phyloP scores from a whole-genome alignment of 2,113 vertebrate species.

The Etia nguti region DNA sequence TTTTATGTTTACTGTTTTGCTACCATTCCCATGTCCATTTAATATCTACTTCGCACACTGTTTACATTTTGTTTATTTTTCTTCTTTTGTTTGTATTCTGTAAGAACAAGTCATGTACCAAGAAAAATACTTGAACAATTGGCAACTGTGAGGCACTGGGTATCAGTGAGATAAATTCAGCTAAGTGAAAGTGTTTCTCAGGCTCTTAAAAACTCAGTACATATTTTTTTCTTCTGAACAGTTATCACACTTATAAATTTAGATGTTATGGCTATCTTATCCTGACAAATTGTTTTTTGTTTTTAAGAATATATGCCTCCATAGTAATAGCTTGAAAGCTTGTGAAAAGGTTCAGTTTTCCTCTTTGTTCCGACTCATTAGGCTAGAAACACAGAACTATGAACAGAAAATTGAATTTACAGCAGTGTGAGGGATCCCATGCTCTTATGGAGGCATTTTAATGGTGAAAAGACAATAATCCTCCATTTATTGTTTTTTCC shows the following conservation, averaged over 20 bases:
- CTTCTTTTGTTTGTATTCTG: slow-evolving; percentile 25
- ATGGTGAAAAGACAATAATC: slow-evolving; percentile 6
- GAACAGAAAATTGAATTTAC: not conserved
- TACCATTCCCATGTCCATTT: slow-evolving; percentile 78
- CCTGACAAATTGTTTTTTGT: slow-evolving; percentile 7
- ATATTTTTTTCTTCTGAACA: not conserved
- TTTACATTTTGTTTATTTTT: slow-evolving; percentile 16
- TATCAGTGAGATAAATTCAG: not conserved
- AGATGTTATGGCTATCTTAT: not conserved
- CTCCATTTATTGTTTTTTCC: not conserved
- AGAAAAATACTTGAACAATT: slow-evolving; percentile 23
- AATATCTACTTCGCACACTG: slow-evolving; percentile 44
- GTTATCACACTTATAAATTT: not conserved
- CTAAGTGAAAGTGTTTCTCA: not conserved
- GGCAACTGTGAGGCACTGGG: not conserved
- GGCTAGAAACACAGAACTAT: not conserved
- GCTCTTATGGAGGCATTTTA: slow-evolving; percentile 8
- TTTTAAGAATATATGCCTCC: slow-evolving; percentile 22
- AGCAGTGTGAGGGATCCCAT: not conserved
- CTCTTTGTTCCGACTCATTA: not conserved
- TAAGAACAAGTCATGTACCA: slow-evolving; percentile 27
- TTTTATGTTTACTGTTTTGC: slow-evolving; percentile 73
- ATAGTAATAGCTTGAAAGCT: not conserved
- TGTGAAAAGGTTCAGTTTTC: not conserved
- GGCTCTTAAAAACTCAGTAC: not conserved